Base-by-base conservation (phyloP, 2,797 vertebrate genomes). In the Microctenopoma stevenorrisi region DNA sequence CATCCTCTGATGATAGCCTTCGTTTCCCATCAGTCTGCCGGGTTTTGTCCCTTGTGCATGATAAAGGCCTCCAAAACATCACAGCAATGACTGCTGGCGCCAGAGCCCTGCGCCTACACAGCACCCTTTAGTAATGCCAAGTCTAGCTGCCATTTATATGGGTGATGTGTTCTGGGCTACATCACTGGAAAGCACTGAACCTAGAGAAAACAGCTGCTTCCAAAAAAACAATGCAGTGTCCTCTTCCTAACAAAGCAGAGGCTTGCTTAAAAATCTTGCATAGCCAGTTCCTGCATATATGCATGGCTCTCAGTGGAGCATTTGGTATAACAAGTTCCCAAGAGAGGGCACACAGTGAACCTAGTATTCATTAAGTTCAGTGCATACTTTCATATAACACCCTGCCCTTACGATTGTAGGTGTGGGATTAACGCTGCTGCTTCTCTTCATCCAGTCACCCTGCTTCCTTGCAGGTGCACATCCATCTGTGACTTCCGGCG, bases 1-100 rank as follows among this genome's bases (percentile, higher is more conserved):
- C 77, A 83, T 92, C 89, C 86, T 79, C 88, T 87, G 89, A 90
- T 87, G 82, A 88, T 84, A 77, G 87, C 82, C 76, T 84, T 84
- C 83, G 73, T 82, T 85, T 86, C 64, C 85, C 81, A 86, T 85
- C 79, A 86, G 82, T 82, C 76, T 82, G 61, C 69, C 2, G 67
- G 59, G 73, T 70, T 83, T 72, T n/a, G 53, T 87, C 84, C 83
- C 87, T 48, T 22, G 81, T 68, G 87, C 76, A 44, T 81, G 74
- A 86, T 80, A 69, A 83, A 89, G 71, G 75, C 78, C 78, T 89
- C 82, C 66, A 82, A 63, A 91, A 86, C 86, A 82, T 88, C 82
- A 81, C 67, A 79, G 75, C 71, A 72, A 79, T 64, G 74, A 77
- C 77, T 81, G 74, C 52, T 8, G 22, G 64, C 47, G 35, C 63